Conservation (phyloP, 2,113 vertebrate species). For the Ginglymostoma cirratum region DNA sequence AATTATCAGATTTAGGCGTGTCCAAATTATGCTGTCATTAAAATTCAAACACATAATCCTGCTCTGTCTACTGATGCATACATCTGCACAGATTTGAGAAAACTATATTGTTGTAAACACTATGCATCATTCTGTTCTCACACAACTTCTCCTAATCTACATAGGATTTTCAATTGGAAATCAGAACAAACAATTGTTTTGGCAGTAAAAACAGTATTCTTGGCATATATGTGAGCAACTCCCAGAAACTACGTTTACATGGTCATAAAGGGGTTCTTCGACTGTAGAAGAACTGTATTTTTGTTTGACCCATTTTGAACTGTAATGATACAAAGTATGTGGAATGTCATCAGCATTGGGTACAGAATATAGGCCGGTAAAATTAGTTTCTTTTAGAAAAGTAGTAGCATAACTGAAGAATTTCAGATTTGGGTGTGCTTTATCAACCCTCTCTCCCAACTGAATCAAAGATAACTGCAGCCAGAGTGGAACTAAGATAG, state of each 20-base stretch:
- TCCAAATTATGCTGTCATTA: slow-evolving; percentile 29
- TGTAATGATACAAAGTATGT: not conserved
- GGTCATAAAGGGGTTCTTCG: not conserved
- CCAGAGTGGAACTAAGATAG: not conserved
- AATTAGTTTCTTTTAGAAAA: not conserved
- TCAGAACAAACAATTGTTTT: not conserved
- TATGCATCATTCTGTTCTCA: not conserved
- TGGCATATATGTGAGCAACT: not conserved
- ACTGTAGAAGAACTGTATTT: not conserved
- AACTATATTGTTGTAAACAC: slow-evolving; percentile 16
- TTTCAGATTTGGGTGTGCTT: not conserved
- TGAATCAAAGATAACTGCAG: not conserved
- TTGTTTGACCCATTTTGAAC: not conserved
- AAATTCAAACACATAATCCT: slow-evolving; percentile 4
- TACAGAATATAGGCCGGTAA: not conserved
- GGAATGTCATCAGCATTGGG: not conserved
- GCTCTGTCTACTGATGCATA: not conserved
- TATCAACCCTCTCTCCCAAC: not conserved
- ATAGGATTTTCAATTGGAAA: slow-evolving; percentile 17
- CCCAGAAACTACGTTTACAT: not conserved
- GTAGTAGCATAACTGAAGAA: not conserved
- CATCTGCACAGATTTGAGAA: slow-evolving; percentile 18
- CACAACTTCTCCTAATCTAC: slow-evolving; percentile 10
- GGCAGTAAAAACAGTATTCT: not conserved
- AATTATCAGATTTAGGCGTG: not conserved